Base-by-base conservation (phyloP, 2,113 vertebrate genomes). In the Galemys pyrenaicus region DNA sequence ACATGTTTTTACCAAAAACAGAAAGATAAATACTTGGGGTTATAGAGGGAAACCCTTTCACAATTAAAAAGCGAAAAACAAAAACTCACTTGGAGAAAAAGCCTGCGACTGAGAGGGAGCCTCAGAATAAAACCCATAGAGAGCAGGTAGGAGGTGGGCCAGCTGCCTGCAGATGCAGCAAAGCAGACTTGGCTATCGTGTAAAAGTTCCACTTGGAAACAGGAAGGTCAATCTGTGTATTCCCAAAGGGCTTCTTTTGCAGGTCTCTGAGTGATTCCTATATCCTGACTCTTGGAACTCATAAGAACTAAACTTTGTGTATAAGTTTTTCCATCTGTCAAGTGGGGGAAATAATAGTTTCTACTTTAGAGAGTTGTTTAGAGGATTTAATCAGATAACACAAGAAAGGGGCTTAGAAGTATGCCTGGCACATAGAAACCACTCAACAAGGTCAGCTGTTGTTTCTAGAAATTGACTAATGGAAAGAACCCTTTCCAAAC, bases 401-500 rank as follows among this genome's bases (percentile, higher is more conserved):
- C 51, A 73, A 22, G 2, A 49, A 73, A 80, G 9, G 26, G 39
- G 1, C 22, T 86, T 67, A 73, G 37, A 19, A 37, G 26, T 46
- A 17, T 44, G 8, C 1, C 30, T 32, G 67, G 20, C 51, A 26
- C 7, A 22, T 24, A 4, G 19, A 44, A 75, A 65, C 73, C 41
- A 51, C 30, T 56, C 73, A 46, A 28, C 44, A 37, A 77, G 15
- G 15, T 32, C 46, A 73, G 20, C 35, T 64, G 37, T 65, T 85
- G 70, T 91, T 94, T 94, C 28, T 58, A 67, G 75, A 70, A 79
- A 54, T 56, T 74, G 37, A n/a, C 54, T 58, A 73, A 49, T 80
- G 28, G 32, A 58, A 73, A 89, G 58, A 73, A 51, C 37, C 1
- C 11, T 67, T 81, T 51, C 22, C 28, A 75, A 81, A 37, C 22